phyloP scores from a whole-genome alignment of 2,113 vertebrate species.

The Vireo altiloquus region DNA sequence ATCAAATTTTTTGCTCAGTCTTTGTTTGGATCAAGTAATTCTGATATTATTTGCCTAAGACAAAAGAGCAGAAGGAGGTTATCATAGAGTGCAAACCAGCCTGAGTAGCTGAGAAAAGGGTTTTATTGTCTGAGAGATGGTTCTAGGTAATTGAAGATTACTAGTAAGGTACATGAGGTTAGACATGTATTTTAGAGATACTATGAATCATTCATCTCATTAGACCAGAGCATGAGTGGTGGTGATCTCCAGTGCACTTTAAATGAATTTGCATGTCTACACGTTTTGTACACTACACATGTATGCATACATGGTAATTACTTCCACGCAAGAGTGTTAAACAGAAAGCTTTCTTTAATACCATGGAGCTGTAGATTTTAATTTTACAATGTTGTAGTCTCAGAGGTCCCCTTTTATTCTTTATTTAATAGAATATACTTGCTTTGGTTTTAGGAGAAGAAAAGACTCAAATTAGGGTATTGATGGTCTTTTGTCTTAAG shows the following conservation, averaged over 20 bases:
- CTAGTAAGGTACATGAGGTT: constrained; percentile 24
- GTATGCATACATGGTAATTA: neutral
- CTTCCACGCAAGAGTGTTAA: neutral
- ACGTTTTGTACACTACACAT: neutral
- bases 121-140: constrained; percentile 16
- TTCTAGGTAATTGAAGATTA: constrained; percentile 26
- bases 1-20: neutral
- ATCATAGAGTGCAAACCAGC: neutral
- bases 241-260: constrained; percentile 42
- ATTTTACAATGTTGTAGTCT: neutral
- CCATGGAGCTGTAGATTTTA: neutral
- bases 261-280: constrained; percentile 59
- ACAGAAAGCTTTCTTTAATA: neutral
- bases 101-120: neutral
- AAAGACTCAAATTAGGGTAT: neutral
- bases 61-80: neutral
- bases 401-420: neutral
- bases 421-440: neutral
- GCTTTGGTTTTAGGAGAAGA: neutral
- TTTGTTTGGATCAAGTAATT: neutral
- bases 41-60: neutral
- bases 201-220: constrained; percentile 63
- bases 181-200: constrained; percentile 17
- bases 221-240: neutral
- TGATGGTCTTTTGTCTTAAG: neutral